Percentiles rank a stretch among this genome's conserved stretches.
These are phyloP conservation scores for Drosophila prolongata DNA, from an alignment of 2,888 invertebrate species.

Conservation along the genomic window DNA sequence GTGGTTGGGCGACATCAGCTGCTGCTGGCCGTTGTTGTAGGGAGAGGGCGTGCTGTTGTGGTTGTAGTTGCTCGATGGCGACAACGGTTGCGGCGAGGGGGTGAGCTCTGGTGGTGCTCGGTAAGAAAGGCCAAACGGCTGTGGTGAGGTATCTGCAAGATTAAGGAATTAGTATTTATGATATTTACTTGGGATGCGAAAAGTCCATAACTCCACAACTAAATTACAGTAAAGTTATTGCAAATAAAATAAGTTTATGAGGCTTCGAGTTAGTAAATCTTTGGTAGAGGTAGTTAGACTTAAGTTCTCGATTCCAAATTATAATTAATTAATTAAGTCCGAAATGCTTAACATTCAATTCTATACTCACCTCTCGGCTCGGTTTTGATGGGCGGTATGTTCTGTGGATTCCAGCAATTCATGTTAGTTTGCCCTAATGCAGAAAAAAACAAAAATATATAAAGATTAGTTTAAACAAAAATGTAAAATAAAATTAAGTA, in stretches of 20 bases:
- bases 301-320: no score
- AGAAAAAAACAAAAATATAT: slow-evolving; percentile 29
- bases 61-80: slow-evolving; percentile 81
- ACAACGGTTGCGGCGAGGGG: slow-evolving; percentile 83
- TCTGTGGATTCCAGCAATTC: slow-evolving; percentile 79
- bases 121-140: slow-evolving; percentile 77
- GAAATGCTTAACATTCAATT: no score
- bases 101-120: slow-evolving; percentile 80
- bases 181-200: no score
- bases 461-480: slow-evolving; percentile 1
- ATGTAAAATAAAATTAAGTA: slow-evolving; percentile 7
- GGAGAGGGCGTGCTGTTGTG: slow-evolving; percentile 82
- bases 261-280: no score
- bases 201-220: not conserved
- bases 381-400: slow-evolving; percentile 82
- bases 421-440: slow-evolving; percentile 70
- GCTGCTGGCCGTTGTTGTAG: slow-evolving; percentile 73
- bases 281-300: no score
- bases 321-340: no score
- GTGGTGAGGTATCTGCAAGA: slow-evolving; percentile 81
- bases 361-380: slow-evolving; percentile 82
- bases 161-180: not conserved
- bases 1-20: slow-evolving; percentile 72
- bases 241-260: no score
- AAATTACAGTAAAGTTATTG: no score